phyloP scores from a whole-genome alignment of 2,888 invertebrate species.

The Campoplex nolae region DNA sequence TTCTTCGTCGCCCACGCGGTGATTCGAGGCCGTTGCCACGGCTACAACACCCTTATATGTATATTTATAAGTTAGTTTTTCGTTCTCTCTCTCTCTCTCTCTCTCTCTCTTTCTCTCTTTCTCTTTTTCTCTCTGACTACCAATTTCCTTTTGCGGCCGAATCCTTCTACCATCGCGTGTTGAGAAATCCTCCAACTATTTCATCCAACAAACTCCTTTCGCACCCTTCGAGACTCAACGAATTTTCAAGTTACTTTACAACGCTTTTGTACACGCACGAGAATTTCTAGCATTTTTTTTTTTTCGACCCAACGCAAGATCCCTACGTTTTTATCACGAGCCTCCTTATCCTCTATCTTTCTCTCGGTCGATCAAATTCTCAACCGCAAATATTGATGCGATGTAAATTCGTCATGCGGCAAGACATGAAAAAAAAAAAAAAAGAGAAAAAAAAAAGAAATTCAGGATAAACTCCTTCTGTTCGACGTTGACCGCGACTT shows the following conservation, averaged over 20 bases:
- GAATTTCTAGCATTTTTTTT: constrained; percentile 4
- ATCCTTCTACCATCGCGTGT: constrained; percentile 33
- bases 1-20: constrained; percentile 63
- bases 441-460: background rate
- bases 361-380: constrained; percentile 6
- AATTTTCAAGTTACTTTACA: constrained; percentile 9
- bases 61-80: constrained; percentile 41
- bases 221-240: constrained; percentile 13
- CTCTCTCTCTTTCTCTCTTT: constrained; percentile 10
- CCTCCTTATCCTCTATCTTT: background rate
- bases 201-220: constrained; percentile 11
- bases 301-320: background rate
- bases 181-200: constrained; percentile 24
- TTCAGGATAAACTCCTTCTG: background rate
- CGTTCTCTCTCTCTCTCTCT: background rate
- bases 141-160: background rate
- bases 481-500: background rate
- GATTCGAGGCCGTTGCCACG: constrained; percentile 78
- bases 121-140: background rate
- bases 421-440: background rate
- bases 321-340: background rate
- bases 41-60: constrained; percentile 68
- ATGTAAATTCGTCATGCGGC: background rate
- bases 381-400: background rate
- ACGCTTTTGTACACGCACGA: constrained; percentile 17